Percentiles rank a stretch among this genome's conserved stretches.
Conservation (phyloP, 2,113 vertebrate genomes). For the Gambusia holbrooki region DNA sequence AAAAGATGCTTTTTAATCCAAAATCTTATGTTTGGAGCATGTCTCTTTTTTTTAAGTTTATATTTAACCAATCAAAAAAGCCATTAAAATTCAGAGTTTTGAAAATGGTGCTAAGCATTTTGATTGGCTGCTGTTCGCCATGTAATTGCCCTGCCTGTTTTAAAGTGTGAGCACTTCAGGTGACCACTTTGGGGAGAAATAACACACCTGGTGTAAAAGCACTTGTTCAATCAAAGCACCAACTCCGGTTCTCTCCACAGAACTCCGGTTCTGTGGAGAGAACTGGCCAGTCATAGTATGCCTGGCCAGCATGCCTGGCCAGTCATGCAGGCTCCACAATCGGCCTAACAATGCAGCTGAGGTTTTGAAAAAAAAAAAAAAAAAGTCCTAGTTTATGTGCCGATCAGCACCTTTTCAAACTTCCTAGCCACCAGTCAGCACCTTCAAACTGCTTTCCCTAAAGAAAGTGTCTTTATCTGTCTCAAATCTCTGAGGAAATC, state of each 20-base stretch:
- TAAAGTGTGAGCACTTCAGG: background rate
- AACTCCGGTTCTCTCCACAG: rapidly evolving
- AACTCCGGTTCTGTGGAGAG: too few relatives aligned
- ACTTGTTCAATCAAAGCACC: background rate
- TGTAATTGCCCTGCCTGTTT: background rate
- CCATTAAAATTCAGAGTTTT: too few relatives aligned
- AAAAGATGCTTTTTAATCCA: too few relatives aligned
- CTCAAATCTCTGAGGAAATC: constrained; percentile 25
- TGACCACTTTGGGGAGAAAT: background rate
- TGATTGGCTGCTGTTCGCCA: too few relatives aligned
- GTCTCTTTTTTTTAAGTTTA: too few relatives aligned
- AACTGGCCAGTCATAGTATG: too few relatives aligned
- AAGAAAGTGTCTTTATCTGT: background rate
- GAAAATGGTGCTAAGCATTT: too few relatives aligned
- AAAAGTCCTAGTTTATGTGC: constrained; percentile 1
- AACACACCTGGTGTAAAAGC: background rate
- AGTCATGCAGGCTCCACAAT: background rate
- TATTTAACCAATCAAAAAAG: too few relatives aligned
- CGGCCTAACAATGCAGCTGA: background rate
- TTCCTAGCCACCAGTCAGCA: background rate
- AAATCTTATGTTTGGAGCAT: too few relatives aligned
- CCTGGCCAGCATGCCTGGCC: too few relatives aligned
- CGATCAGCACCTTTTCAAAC: background rate
- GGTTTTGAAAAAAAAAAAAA: constrained; percentile 2
- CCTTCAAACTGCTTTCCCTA: background rate